Base-by-base conservation (phyloP, 92 coral and sea anemone species). In the Parazoanthus swiftii region DNA sequence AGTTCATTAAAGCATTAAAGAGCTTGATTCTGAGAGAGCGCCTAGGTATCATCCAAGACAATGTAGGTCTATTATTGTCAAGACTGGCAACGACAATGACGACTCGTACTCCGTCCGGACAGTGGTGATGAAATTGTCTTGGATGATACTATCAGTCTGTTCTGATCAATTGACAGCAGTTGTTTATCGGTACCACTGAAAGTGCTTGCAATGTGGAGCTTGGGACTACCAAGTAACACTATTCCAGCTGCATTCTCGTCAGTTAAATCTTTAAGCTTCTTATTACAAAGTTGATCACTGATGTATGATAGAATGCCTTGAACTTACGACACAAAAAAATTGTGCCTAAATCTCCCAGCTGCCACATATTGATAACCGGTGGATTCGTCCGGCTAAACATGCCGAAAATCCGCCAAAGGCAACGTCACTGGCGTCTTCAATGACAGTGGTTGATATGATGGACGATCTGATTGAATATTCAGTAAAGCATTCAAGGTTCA, bases 161-260 rank as follows among this genome's bases (percentile, higher is more conserved):
- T 39, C 42, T 39, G 42, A 39, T 39, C 3, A 39, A 39, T 39
- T 39, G 42, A 39, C 42, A 2, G 42, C 42, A 86, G 43, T 76
- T 76, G 14, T 54, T 37, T 8, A 73, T 21, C 38, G 96, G 93
- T 44, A 92, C 38, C 59, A 70, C 89, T 93, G 92, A 10, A 93
- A 79, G 25, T 90, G 74, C 75, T 66, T 89, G 46, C 94, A 74
- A 51, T 39, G 42, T 39, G 42, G 42, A 4, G 42, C 42, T 39
- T 39, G 42, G 42, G 42, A 39, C 96, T 93, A 18, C 96, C 96
- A 38, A 88, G 23, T n/a, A 89, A 48, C 68, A 93, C 94, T 8
- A 91, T 92, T 21, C 96, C 77, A n/a, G 93, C 94, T 23, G 93
- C 94, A 73, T 74, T 48, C 43, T 91, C 91, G 67, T 92, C 93